Evolutionary conservation across 2,113 vertebrate genomes (phyloP).

Genomic region (Falcunculus frontatus): DNA sequence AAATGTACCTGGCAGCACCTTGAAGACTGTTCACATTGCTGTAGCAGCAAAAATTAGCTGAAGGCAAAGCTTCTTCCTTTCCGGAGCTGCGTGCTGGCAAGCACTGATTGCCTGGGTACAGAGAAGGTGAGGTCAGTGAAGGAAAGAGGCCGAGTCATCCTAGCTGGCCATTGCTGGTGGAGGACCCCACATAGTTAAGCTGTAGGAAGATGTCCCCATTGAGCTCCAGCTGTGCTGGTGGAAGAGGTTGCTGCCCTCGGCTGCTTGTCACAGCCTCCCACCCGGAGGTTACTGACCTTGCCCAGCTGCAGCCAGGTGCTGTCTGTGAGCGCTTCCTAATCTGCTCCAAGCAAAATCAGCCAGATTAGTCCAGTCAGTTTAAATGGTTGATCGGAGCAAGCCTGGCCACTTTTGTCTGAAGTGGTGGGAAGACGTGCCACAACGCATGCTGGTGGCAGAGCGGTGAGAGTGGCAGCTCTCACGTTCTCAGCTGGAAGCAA

Average conservation of each 20-base stretch:
- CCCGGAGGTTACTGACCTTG: not conserved
- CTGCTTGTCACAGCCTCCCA: not conserved
- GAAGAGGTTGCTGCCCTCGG: not conserved
- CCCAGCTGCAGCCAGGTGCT: not conserved
- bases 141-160: not conserved
- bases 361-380: not conserved
- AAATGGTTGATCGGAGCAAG: not conserved
- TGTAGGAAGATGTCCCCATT: not conserved
- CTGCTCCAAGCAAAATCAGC: not conserved
- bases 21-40: not conserved
- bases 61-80: not conserved
- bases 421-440: not conserved
- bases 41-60: not conserved
- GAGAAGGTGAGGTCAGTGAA: not conserved
- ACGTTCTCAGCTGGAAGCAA: not conserved
- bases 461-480: accelerated
- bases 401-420: not conserved
- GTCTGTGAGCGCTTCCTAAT: not conserved
- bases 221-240: not conserved
- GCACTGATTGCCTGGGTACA: not conserved
- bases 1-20: not conserved
- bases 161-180: accelerated
- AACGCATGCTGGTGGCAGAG: accelerated
- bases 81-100: accelerated
- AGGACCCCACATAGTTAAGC: not conserved